A percentile compares a stretch with the other conserved stretches of the same genome.
These are phyloP conservation scores for Xiphias gladius DNA, from an alignment of 2,113 vertebrate species.

Conservation along the genomic window DNA sequence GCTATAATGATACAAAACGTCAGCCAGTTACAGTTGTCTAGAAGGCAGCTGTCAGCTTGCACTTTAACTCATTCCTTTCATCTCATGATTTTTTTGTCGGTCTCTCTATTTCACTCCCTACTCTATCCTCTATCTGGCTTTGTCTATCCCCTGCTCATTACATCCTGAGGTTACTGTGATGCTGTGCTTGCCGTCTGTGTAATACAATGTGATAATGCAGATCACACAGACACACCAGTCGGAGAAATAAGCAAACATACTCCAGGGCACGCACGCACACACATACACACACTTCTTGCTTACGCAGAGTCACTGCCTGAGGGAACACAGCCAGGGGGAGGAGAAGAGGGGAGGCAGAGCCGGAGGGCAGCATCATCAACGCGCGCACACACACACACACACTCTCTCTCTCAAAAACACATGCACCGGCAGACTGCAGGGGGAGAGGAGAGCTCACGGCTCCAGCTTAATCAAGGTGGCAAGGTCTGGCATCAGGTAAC, in stretches of 20 bases:
- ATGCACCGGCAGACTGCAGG: constrained; percentile 53
- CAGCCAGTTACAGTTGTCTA: background rate
- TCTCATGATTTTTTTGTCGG: constrained; percentile 10
- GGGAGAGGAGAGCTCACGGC: constrained; percentile 25
- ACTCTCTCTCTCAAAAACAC: constrained; percentile 21
- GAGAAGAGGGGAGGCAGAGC: constrained; percentile 46
- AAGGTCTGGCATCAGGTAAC: constrained; percentile 46
- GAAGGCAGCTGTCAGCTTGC: constrained; percentile 7
- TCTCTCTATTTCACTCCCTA: constrained; percentile 1
- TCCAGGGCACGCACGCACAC: background rate
- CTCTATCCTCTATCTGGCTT: constrained; percentile 23
- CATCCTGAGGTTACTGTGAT: constrained; percentile 13
- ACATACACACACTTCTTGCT: constrained; percentile 46
- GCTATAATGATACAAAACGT: constrained; percentile 14
- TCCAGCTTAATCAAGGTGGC: constrained; percentile 42
- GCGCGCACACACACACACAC: constrained; percentile 10
- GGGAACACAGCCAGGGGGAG: constrained; percentile 69
- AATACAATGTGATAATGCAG: constrained; percentile 32
- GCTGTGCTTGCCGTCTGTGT: constrained; percentile 10
- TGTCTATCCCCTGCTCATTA: constrained; percentile 30
- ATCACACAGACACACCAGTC: constrained; percentile 29
- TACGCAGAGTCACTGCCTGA: constrained; percentile 73
- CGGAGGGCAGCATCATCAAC: constrained; percentile 37
- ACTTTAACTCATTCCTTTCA: constrained; percentile 13
- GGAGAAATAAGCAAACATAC: constrained; percentile 19